Evolutionary conservation across 2,888 invertebrate species (phyloP), one percentile per base, ranked within the genome.

Genomic region (Apodemia duryi): DNA sequence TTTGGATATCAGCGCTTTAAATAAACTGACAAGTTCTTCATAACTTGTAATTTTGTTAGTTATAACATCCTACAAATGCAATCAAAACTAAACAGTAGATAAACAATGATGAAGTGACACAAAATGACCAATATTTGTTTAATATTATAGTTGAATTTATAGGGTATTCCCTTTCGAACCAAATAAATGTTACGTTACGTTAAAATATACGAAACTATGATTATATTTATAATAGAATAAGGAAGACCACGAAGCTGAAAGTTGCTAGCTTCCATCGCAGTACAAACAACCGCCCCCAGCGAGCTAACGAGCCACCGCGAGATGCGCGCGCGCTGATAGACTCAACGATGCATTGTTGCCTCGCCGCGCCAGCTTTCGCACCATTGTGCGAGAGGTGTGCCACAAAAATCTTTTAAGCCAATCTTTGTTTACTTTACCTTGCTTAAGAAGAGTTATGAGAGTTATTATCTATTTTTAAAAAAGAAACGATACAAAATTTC

Each of bases 281-380:
- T 77, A 75, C 82, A 84, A 84, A 82, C 81, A 80, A 84, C 83
- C 84, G 88, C 90, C 89, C 81, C 83, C 86, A 86, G 88, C 82
- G 78, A 72, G 71, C 80, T 85, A 87, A 84, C 88, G 82, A 89
- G 91, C 90, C 88, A 85, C 91, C 81, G 88, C 78, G 80, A 81
- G 91, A 91, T 91, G 85, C 84, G 84, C 84, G 67, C 66, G 82
- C 83, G 82, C 83, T 74, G 91, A 90, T 91, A 88, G 75, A 75
- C 72, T 68, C 81, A 85, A 86, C 86, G 85, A 85, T 75, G 85
- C 84, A 90, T 91, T 90, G 91, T 91, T 88, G 83, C 83, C 78
- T 77, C 77, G 77, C 82, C 86, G 90, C 83, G 91, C 88, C 84
- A 91, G 85, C 88, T 90, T 91, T 91, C 91, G 88, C 91, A 82